These are phyloP conservation scores for Alentia gelatinosa DNA, from an alignment of 2,888 invertebrate genomes.

Conservation along the genomic window DNA sequence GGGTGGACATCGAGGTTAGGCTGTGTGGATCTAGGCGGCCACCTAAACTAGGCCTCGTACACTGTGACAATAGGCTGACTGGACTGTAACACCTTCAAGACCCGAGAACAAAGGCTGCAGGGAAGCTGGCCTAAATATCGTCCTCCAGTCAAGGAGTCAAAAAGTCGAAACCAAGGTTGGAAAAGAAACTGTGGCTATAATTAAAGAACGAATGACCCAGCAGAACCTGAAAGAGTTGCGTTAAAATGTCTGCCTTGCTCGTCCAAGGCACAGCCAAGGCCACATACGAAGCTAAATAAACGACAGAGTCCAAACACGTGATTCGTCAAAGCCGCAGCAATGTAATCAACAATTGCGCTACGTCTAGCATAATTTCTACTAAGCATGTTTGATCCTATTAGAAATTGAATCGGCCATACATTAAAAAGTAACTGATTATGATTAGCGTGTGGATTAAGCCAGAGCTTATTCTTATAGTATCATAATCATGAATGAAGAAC, in stretches of 20 bases:
- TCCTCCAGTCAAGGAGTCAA: not conserved
- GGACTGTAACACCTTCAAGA: not conserved
- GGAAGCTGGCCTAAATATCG: not conserved
- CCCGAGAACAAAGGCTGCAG: not conserved
- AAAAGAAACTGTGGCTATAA: not conserved
- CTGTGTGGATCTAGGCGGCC: too few species aligned
- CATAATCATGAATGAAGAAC: too few species aligned
- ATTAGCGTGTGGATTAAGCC: too few species aligned
- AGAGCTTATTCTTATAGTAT: too few species aligned
- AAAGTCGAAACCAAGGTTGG: not conserved
- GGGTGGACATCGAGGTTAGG: too few species aligned
- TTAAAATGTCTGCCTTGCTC: not conserved
- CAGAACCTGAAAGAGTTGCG: not conserved
- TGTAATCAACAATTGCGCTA: not conserved
- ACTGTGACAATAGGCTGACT: not conserved
- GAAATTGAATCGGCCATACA: too few species aligned
- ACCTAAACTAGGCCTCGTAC: not conserved
- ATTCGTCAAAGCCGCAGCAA: not conserved
- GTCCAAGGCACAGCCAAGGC: not conserved
- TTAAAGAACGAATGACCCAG: not conserved
- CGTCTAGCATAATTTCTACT: not conserved
- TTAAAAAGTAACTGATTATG: too few species aligned
- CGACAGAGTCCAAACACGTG: not conserved
- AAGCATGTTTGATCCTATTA: too few species aligned
- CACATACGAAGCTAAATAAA: not conserved